Base-by-base conservation (phyloP, 2,888 invertebrate species). In the Zelleria hepariella region DNA sequence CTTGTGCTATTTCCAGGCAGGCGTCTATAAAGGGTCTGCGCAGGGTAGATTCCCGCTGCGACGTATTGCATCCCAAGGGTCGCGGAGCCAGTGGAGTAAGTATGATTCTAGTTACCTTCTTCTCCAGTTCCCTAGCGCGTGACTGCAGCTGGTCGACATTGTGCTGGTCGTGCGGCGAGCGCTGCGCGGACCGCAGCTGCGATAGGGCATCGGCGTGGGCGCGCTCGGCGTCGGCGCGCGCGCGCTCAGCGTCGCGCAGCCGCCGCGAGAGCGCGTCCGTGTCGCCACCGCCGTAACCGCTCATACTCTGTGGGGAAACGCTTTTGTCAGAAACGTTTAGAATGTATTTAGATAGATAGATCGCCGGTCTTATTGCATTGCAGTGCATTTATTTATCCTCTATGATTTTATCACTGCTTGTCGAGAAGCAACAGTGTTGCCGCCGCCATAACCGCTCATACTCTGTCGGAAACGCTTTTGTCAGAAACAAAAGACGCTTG, bases 51-150 rank as follows among this genome's bases (percentile, higher is more conserved):
- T n/a, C n/a, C n/a, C n/a, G n/a, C n/a, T n/a, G n/a, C n/a, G n/a
- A n/a, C n/a, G n/a, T n/a, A n/a, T n/a, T n/a, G n/a, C n/a, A n/a
- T n/a, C n/a, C n/a, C n/a, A n/a, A n/a, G n/a, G n/a, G n/a, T n/a
- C n/a, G n/a, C n/a, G n/a, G n/a, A n/a, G n/a, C n/a, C n/a, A n/a
- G n/a, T n/a, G n/a, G n/a, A n/a, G n/a, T 15, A 42, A 26, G 26
- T n/a, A n/a, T n/a, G n/a, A n/a, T n/a, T n/a, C 10, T 42, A 15
- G 63, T 55, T 70, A 95, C 96, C 91, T 97, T 97, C 82, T 97
- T 97, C 83, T 97, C 97, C 66, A 97, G 89, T 81, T 97, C 97
- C 66, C 97, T 92, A 58, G 95, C 95, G 70, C 95, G 92, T 56
- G 95, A 95, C 81, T 96, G 94, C 71, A 94, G 86, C 64, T 94